These are phyloP conservation scores for Tinea pellionella DNA, from an alignment of 2,888 invertebrate genomes.

Conservation along the genomic window DNA sequence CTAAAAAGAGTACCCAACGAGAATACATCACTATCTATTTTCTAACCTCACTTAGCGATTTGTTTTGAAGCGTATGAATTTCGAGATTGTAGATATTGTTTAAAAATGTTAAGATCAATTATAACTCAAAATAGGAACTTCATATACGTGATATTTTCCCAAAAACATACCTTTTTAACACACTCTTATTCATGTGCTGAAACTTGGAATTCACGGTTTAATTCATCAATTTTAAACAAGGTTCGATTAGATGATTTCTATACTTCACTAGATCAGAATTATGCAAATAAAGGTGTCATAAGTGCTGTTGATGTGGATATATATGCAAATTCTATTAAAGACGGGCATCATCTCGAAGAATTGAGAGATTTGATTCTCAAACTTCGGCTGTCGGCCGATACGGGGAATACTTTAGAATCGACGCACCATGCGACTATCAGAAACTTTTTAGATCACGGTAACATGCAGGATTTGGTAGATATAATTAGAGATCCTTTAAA, in stretches of 20 bases:
- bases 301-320: constrained; percentile 87
- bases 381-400: constrained; percentile 78
- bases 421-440: constrained; percentile 85
- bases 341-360: constrained; percentile 73
- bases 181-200: constrained; percentile 78
- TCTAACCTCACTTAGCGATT: neutral
- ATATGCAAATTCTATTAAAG: constrained; percentile 76
- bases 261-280: constrained; percentile 75
- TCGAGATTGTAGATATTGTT: neutral
- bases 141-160: constrained; percentile 10
- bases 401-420: constrained; percentile 78
- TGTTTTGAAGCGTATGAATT: too few relatives aligned
- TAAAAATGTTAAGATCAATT: neutral
- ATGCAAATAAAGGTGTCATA: constrained; percentile 70
- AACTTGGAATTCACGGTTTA: constrained; percentile 75
- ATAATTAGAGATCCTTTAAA: constrained; percentile 84
- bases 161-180: constrained; percentile 71
- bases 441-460: constrained; percentile 62
- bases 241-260: constrained; percentile 77
- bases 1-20: neutral
- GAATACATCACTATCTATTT: neutral
- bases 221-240: constrained; percentile 71
- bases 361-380: constrained; percentile 77
- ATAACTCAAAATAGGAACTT: neutral
- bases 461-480: constrained; percentile 74